Evolutionary conservation across 2,797 vertebrate species (phyloP).

Genomic region (Okamejei kenojei): DNA sequence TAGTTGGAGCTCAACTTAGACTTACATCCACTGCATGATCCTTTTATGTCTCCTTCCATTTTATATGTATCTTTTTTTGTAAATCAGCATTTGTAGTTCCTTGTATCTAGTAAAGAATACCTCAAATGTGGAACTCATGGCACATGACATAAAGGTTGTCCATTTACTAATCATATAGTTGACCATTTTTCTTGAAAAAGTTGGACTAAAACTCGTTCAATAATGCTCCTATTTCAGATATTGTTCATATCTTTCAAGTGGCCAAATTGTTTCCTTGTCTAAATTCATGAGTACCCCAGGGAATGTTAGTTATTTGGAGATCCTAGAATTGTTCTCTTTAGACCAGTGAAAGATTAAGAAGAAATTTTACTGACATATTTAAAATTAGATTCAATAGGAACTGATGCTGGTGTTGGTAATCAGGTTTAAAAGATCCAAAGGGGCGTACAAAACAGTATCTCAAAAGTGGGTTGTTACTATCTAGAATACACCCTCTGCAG

Average conservation of each 20-base stretch:
- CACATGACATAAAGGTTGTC: too few species aligned
- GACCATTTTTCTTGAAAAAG: not conserved
- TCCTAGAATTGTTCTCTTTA: not conserved
- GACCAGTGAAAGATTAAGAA: not conserved
- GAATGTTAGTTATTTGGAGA: not conserved
- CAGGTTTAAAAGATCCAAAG: not conserved
- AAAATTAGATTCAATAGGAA: not conserved
- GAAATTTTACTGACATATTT: not conserved
- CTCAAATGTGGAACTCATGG: not conserved
- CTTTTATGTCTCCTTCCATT: not conserved
- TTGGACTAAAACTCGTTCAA: too few species aligned
- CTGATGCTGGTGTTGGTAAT: not conserved
- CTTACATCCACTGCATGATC: not conserved
- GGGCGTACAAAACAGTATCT: not conserved
- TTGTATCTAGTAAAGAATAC: not conserved
- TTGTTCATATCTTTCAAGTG: not conserved
- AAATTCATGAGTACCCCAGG: too few species aligned
- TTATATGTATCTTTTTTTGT: not conserved
- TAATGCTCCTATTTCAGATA: not conserved
- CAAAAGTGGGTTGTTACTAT: not conserved
- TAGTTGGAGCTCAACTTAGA: not conserved
- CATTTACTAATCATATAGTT: too few species aligned
- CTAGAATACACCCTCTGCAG: not conserved
- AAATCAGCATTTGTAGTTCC: too few species aligned
- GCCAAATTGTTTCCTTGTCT: not conserved